These are phyloP conservation scores for Tachina lurida DNA, from an alignment of 2,888 invertebrate species.

Conservation along the genomic window DNA sequence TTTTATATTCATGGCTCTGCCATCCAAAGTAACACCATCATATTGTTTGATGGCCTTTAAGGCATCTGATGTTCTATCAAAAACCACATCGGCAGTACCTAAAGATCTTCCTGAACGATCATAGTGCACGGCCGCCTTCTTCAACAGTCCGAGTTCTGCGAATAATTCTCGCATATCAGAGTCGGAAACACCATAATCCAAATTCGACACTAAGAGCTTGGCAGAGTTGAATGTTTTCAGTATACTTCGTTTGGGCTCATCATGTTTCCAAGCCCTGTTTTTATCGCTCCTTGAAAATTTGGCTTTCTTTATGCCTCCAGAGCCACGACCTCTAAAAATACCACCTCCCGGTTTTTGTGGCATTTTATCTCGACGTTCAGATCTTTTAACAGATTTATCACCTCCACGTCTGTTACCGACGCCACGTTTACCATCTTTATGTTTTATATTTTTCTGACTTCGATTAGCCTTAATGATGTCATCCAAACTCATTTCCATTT, in stretches of 20 bases:
- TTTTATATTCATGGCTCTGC: slow-evolving; percentile 97
- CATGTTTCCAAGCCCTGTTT: slow-evolving; percentile 98
- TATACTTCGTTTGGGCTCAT: slow-evolving; percentile 85
- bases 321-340: slow-evolving; percentile 87
- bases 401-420: slow-evolving; percentile 82
- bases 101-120: slow-evolving; percentile 97
- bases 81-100: slow-evolving; percentile 97
- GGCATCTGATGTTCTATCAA: slow-evolving; percentile 96
- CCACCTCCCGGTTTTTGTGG: slow-evolving; percentile 80
- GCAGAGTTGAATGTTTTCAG: slow-evolving; percentile 85
- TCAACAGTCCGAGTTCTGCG: slow-evolving; percentile 97
- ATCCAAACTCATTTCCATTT: slow-evolving; percentile 98
- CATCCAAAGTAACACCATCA: slow-evolving; percentile 98
- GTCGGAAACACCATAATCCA: slow-evolving; percentile 98
- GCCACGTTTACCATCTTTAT: slow-evolving; percentile 81
- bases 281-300: slow-evolving; percentile 88
- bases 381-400: slow-evolving; percentile 79
- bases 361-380: slow-evolving; percentile 84
- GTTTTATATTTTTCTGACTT: slow-evolving; percentile 83
- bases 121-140: slow-evolving; percentile 97
- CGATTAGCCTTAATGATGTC: slow-evolving; percentile 96
- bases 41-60: slow-evolving; percentile 98
- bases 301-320: slow-evolving; percentile 85
- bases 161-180: slow-evolving; percentile 98
- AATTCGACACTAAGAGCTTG: slow-evolving; percentile 96